A percentile compares a stretch with the other conserved stretches of the same genome.
These are phyloP conservation scores for Mnemiopsis leidyi DNA, from an alignment of 37 sponge, comb jelly and placozoan species.

Conservation along the genomic window DNA sequence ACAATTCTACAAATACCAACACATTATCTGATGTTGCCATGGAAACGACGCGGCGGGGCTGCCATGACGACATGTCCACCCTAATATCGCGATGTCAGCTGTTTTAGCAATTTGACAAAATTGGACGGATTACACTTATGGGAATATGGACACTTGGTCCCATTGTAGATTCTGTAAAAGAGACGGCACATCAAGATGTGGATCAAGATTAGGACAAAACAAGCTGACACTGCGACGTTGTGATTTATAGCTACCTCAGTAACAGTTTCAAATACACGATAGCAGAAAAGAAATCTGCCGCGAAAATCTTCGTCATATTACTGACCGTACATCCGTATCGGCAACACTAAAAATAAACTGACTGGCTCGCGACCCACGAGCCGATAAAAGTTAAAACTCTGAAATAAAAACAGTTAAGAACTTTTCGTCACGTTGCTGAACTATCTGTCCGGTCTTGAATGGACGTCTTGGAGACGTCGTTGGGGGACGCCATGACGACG, in stretches of 20 bases:
- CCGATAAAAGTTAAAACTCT: conserved; percentile 65
- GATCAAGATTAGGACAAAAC: too few species aligned
- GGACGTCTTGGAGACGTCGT: background rate
- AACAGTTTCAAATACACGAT: background rate
- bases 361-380: background rate
- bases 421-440: conserved; percentile 41
- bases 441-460: conserved; percentile 43
- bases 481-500: background rate
- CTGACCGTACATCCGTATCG: background rate
- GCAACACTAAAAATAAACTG: background rate
- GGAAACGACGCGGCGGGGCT: background rate
- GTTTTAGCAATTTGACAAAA: too few species aligned
- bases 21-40: conserved; percentile 8
- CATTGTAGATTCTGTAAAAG: too few species aligned
- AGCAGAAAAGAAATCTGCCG: too few species aligned
- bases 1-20: conserved; percentile 40
- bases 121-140: too few species aligned
- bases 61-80: background rate
- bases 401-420: conserved; percentile 67
- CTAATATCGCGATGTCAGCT: background rate
- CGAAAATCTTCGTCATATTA: background rate
- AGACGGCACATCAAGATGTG: too few species aligned
- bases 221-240: background rate
- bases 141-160: too few species aligned
- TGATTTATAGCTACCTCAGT: background rate